These are phyloP conservation scores for Orthosia gracilis DNA, from an alignment of 2,888 invertebrate genomes.

Conservation along the genomic window DNA sequence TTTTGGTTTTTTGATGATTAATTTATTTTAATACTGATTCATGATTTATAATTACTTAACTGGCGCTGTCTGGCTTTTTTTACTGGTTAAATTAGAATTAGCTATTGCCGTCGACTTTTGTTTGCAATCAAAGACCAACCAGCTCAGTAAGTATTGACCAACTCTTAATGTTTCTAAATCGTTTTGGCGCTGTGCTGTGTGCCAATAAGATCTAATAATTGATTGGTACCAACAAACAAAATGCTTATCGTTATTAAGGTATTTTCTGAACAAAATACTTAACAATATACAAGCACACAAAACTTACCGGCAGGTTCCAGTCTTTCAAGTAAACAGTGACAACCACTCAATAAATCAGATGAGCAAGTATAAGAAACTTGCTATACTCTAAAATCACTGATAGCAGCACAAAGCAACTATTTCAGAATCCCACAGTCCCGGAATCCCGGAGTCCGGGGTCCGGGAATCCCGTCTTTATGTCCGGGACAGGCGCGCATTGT, in stretches of 20 bases:
- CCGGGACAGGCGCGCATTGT: slow-evolving; percentile 53
- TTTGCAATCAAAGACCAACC: too few species aligned
- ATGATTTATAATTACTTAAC: too few species aligned
- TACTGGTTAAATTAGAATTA: too few species aligned
- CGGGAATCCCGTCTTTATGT: slow-evolving; percentile 49
- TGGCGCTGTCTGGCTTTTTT: too few species aligned
- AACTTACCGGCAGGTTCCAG: slow-evolving; percentile 26
- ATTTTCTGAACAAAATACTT: neutral
- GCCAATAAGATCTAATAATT: neutral
- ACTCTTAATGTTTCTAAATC: too few species aligned
- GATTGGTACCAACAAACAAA: neutral
- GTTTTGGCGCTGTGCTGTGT: too few species aligned
- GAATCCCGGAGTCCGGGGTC: neutral
- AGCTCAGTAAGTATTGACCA: too few species aligned
- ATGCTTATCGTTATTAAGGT: neutral
- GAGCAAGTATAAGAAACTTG: slow-evolving; percentile 57
- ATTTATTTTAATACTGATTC: neutral
- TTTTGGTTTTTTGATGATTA: neutral
- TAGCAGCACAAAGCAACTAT: slow-evolving; percentile 60
- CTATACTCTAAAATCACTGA: slow-evolving; percentile 40
- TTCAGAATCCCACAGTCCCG: slow-evolving; percentile 27
- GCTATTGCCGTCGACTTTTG: too few species aligned
- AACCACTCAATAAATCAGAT: slow-evolving; percentile 58
- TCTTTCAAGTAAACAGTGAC: slow-evolving; percentile 46
- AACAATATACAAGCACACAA: neutral